phyloP scores from a whole-genome alignment of 2,888 invertebrate species.

The Sinotaia quadrata region DNA sequence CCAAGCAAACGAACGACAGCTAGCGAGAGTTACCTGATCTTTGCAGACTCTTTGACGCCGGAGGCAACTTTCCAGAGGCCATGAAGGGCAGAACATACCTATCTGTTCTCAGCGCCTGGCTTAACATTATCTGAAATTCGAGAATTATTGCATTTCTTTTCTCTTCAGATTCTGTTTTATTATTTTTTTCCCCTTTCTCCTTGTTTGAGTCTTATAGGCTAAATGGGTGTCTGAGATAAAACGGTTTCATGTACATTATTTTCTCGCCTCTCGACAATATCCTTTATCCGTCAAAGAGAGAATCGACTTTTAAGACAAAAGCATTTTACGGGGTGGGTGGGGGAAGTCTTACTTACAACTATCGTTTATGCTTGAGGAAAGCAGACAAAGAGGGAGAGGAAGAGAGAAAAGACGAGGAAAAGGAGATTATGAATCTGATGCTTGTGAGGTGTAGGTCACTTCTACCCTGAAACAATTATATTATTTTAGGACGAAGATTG shows the following conservation, averaged over 20 bases:
- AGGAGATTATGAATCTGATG: too few species aligned
- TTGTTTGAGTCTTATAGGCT: neutral
- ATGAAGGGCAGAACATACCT: neutral
- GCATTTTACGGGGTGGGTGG: too few species aligned
- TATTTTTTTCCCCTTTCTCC: neutral
- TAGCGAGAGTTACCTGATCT: conserved; percentile 25
- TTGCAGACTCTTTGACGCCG: conserved; percentile 27
- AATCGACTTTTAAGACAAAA: too few species aligned
- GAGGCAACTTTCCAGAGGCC: conserved; percentile 11
- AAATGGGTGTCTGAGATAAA: neutral
- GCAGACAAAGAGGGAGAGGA: too few species aligned
- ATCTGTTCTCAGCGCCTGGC: neutral
- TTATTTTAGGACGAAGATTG: too few species aligned
- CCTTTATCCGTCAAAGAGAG: too few species aligned
- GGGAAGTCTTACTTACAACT: too few species aligned
- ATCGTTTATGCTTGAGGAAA: too few species aligned
- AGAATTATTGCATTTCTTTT: conserved; percentile 38
- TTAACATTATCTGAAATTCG: conserved; percentile 30
- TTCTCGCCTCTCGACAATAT: neutral
- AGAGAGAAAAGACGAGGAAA: too few species aligned
- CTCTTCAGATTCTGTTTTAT: conserved; percentile 22
- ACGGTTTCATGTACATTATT: conserved; percentile 3
- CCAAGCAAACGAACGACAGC: conserved; percentile 19
- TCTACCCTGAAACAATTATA: too few species aligned
- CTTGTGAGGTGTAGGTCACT: too few species aligned